Conservation (phyloP, 2,113 vertebrate genomes). For the Nycticorax nycticorax region DNA sequence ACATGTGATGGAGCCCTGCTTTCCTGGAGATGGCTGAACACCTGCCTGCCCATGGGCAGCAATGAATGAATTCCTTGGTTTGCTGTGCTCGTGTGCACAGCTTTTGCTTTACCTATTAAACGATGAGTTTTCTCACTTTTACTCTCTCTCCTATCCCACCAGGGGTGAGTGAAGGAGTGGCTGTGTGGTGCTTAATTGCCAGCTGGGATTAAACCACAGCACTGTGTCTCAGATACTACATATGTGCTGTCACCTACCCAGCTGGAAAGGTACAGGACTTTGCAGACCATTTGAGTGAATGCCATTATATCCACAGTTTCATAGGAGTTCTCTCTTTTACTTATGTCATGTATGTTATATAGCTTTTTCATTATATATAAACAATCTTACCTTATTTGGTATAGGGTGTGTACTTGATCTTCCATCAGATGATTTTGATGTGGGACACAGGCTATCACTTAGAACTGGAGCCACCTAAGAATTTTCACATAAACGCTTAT, state of each 20-base stretch:
- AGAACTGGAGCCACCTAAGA: slow-evolving; percentile 52
- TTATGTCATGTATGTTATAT: fast-evolving
- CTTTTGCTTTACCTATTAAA: too few species aligned
- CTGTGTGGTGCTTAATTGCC: too few species aligned
- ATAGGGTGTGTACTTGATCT: not conserved
- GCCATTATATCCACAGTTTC: not conserved
- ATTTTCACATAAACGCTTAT: not conserved
- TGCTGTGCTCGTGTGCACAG: too few species aligned
- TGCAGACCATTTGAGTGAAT: not conserved
- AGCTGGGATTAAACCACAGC: too few species aligned
- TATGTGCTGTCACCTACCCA: not conserved
- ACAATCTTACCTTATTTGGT: slow-evolving; percentile 70
- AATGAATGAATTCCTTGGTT: too few species aligned
- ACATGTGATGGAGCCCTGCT: too few species aligned
- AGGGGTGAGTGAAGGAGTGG: too few species aligned
- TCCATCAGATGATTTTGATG: slow-evolving; percentile 67
- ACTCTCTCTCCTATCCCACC: too few species aligned
- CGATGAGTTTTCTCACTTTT: too few species aligned
- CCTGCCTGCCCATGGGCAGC: too few species aligned
- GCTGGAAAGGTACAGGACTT: not conserved
- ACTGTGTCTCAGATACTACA: not conserved
- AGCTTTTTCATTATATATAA: not conserved
- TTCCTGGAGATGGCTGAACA: too few species aligned
- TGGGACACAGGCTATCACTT: slow-evolving; percentile 38
- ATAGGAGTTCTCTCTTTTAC: not conserved